Conservation (phyloP, 2,113 vertebrate genomes). For the Elachura formosa region DNA sequence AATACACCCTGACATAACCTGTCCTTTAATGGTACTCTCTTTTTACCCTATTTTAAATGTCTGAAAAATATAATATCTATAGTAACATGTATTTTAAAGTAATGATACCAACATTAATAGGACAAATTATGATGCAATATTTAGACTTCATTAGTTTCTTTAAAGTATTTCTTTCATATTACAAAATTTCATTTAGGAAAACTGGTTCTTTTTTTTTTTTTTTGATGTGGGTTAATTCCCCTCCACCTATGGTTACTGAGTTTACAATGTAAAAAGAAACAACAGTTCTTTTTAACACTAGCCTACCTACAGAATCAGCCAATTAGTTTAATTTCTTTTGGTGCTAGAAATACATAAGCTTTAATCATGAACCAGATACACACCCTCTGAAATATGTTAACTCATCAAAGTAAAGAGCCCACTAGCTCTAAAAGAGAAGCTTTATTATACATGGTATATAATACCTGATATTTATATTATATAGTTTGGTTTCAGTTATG, state of each 20-base stretch:
- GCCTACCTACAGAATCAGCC: conserved; percentile 28
- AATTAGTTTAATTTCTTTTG: conserved; percentile 46
- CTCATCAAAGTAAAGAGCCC: conserved; percentile 39
- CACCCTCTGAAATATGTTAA: conserved; percentile 47
- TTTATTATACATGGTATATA: conserved; percentile 13
- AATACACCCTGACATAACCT: not conserved
- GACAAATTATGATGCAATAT: conserved; percentile 48
- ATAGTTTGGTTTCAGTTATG: conserved; percentile 15
- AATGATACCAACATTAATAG: conserved; percentile 10
- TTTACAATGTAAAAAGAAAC: conserved; percentile 49
- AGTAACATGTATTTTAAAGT: conserved; percentile 11
- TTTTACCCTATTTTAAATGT: not conserved
- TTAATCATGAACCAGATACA: conserved; percentile 55
- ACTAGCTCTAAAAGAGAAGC: conserved; percentile 22
- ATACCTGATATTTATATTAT: conserved; percentile 38
- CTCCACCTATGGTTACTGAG: conserved; percentile 27
- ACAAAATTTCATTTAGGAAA: conserved; percentile 34
- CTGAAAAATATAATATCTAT: conserved; percentile 2
- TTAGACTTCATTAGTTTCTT: conserved; percentile 34
- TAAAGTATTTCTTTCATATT: conserved; percentile 38
- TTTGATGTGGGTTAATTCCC: conserved; percentile 50
- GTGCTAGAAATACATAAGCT: conserved; percentile 53
- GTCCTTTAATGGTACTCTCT: not conserved
- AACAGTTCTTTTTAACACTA: conserved; percentile 23
- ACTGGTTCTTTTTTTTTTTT: not conserved